These are phyloP conservation scores for Leucopsar rothschildi DNA, from an alignment of 2,113 vertebrate species.

Conservation along the genomic window DNA sequence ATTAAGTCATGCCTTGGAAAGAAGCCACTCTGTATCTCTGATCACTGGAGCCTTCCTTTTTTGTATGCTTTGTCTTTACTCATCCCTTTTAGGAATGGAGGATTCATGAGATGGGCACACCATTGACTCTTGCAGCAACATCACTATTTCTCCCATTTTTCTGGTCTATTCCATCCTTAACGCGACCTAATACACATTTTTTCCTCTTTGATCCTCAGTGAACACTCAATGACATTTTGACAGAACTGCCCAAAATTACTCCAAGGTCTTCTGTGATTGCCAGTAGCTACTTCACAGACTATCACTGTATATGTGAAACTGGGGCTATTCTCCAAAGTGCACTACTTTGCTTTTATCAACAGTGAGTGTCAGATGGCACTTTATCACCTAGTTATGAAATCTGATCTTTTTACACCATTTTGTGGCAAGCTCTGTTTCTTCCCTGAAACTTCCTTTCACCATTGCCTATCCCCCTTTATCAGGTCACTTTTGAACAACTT, in stretches of 20 bases:
- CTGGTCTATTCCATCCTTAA: not conserved
- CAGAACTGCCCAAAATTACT: not conserved
- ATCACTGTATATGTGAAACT: not conserved
- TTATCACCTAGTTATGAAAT: not conserved
- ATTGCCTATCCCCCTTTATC: not conserved
- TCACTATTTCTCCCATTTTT: not conserved
- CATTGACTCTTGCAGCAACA: fast-evolving
- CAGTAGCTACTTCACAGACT: not conserved
- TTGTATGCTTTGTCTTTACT: not conserved
- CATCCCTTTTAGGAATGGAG: not conserved
- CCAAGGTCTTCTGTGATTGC: not conserved
- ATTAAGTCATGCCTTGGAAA: not conserved
- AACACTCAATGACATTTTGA: not conserved
- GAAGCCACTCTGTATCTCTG: not conserved
- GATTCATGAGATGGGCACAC: not conserved
- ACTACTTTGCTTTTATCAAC: not conserved
- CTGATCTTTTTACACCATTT: not conserved
- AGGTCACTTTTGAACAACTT: not conserved
- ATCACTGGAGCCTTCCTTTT: not conserved
- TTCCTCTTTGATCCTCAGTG: not conserved
- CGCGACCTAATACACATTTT: not conserved
- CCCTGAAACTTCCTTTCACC: not conserved
- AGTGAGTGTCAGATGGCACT: not conserved
- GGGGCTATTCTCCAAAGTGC: not conserved
- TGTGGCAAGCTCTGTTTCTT: not conserved